Evolutionary conservation across 2,888 invertebrate species (phyloP).

Genomic region (Aricia artaxerxes): DNA sequence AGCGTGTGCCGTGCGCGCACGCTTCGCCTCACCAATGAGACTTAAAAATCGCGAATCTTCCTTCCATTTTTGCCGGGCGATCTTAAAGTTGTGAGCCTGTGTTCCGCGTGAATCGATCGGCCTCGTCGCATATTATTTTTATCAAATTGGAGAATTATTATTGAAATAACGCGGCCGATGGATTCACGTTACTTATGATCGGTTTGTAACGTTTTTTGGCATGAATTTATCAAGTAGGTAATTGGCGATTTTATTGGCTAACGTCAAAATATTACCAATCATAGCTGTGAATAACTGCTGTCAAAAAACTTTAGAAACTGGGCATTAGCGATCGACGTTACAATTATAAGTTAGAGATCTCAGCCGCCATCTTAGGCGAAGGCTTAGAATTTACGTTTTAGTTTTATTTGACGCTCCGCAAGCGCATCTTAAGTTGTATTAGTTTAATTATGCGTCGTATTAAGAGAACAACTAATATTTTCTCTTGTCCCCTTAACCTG

Average conservation of each 20-base stretch:
- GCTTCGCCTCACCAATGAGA: neutral
- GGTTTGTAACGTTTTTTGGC: neutral
- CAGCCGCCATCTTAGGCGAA: constrained; percentile 71
- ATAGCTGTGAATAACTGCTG: neutral
- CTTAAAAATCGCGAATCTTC: neutral
- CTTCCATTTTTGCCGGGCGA: neutral
- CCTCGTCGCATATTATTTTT: constrained; percentile 58
- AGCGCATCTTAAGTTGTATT: constrained; percentile 71
- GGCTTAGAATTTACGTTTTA: constrained; percentile 66
- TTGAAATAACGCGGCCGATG: constrained; percentile 49
- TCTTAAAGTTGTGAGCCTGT: neutral
- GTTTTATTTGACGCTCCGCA: constrained; percentile 52
- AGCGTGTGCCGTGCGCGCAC: neutral
- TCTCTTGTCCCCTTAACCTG: constrained; percentile 81
- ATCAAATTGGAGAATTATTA: constrained; percentile 57
- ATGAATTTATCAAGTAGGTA: neutral
- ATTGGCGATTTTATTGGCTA: neutral
- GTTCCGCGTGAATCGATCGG: constrained; percentile 44
- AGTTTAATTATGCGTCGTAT: constrained; percentile 69
- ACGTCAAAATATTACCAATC: neutral
- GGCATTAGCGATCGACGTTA: constrained; percentile 67
- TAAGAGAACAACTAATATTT: constrained; percentile 77
- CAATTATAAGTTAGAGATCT: constrained; percentile 72
- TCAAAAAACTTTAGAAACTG: neutral
- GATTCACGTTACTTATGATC: constrained; percentile 38